Evolutionary conservation across 1,140 invertebrate species (phyloP).

Genomic region (Pseudoatta argentina): DNA sequence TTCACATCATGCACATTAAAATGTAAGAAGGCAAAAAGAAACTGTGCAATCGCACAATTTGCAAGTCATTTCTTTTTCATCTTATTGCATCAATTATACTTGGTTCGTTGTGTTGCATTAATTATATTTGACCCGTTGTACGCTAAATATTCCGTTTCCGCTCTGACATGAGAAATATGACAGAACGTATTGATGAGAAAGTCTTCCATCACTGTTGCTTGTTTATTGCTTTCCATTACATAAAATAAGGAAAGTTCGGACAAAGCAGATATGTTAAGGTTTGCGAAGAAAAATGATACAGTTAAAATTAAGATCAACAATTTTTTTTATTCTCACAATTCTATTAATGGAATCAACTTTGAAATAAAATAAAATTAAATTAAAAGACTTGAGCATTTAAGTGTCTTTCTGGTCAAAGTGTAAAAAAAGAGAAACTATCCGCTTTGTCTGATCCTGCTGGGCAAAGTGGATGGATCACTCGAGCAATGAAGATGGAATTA

Average conservation of each 20-base stretch:
- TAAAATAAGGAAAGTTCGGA: background rate
- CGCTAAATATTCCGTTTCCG: background rate
- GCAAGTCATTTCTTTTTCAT: background rate
- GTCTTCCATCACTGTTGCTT: background rate
- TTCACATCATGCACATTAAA: slow-evolving; percentile 1
- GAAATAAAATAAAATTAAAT: too few species aligned
- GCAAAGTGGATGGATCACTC: too few species aligned
- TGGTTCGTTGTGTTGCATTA: background rate
- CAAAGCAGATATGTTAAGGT: too few species aligned
- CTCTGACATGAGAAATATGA: background rate
- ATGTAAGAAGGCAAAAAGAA: background rate
- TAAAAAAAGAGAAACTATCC: too few species aligned
- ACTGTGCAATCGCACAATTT: background rate
- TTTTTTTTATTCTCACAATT: too few species aligned
- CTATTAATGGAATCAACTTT: too few species aligned
- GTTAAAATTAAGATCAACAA: too few species aligned
- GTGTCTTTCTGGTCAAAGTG: too few species aligned
- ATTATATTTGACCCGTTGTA: background rate
- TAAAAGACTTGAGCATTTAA: too few species aligned
- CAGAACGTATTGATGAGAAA: background rate
- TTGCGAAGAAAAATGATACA: too few species aligned
- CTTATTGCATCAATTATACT: background rate
- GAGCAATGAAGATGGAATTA: too few species aligned
- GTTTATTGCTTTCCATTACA: background rate
- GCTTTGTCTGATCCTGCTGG: too few species aligned